Conservation (phyloP, 1,140 invertebrate genomes). For the Drosophila guanche region DNA sequence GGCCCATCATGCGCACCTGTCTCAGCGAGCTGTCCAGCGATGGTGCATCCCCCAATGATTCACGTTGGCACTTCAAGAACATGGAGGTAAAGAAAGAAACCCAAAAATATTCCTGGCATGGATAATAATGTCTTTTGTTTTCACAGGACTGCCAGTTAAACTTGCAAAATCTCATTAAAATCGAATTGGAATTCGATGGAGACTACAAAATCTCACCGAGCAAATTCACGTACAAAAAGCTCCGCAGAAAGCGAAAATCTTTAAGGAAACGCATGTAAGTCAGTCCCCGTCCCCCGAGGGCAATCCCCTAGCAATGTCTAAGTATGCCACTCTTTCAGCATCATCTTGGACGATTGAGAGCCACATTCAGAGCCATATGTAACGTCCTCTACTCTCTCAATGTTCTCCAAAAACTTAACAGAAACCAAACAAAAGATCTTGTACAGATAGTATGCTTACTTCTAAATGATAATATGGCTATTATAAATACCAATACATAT, state of each 20-base stretch:
- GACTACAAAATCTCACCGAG: slow-evolving; percentile 83
- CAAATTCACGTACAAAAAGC: slow-evolving; percentile 81
- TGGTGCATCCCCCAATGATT: slow-evolving; percentile 61
- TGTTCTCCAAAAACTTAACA: slow-evolving; percentile 43
- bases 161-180: slow-evolving; percentile 81
- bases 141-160: slow-evolving; percentile 82
- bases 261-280: slow-evolving; percentile 72
- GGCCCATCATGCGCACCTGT: slow-evolving; percentile 77
- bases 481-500: slow-evolving; percentile 59
- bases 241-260: slow-evolving; percentile 79
- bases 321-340: slow-evolving; percentile 30
- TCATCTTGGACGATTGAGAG: slow-evolving; percentile 63
- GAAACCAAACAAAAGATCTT: slow-evolving; percentile 53
- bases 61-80: slow-evolving; percentile 80
- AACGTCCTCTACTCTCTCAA: slow-evolving; percentile 34
- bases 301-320: too few species aligned
- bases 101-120: neutral
- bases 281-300: too few species aligned
- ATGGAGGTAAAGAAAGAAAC: slow-evolving; percentile 57
- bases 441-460: slow-evolving; percentile 78
- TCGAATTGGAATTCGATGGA: slow-evolving; percentile 83
- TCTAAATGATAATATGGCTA: slow-evolving; percentile 75
- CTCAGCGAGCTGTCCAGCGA: slow-evolving; percentile 59
- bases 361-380: slow-evolving; percentile 21
- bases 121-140: neutral